Percentiles rank a stretch among this genome's conserved stretches.
phyloP scores from a whole-genome alignment of 2,113 vertebrate genomes.

The Pristiophorus japonicus region DNA sequence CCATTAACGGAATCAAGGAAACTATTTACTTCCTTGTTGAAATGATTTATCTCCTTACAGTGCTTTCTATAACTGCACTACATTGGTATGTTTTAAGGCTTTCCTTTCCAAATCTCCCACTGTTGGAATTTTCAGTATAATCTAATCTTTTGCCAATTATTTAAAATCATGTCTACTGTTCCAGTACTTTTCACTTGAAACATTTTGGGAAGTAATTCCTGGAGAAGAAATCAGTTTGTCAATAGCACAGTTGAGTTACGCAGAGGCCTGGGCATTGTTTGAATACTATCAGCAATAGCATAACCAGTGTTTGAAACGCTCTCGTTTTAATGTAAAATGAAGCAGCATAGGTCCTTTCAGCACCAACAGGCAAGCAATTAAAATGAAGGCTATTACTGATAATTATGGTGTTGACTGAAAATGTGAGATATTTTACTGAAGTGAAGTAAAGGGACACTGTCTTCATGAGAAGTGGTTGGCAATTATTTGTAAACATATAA shows the following conservation, averaged over 20 bases:
- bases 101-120: conserved; percentile 41
- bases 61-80: conserved; percentile 40
- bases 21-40: conserved; percentile 44
- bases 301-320: background rate
- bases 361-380: background rate
- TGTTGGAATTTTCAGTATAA: conserved; percentile 36
- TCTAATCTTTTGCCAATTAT: background rate
- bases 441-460: background rate
- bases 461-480: background rate
- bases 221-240: background rate
- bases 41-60: conserved; percentile 45
- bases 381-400: background rate
- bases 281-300: background rate
- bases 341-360: background rate
- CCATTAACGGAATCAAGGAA: conserved; percentile 41
- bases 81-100: conserved; percentile 43
- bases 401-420: background rate
- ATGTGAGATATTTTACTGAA: background rate
- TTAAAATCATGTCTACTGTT: background rate
- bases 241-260: background rate
- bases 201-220: background rate
- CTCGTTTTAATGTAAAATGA: background rate
- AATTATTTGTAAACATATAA: background rate
- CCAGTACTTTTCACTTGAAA: background rate
- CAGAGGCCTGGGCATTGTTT: background rate